A percentile compares a stretch with the other conserved stretches of the same genome.
These are phyloP conservation scores for Phalacrocorax brasilianus DNA, from an alignment of 2,113 vertebrate genomes.

Conservation along the genomic window DNA sequence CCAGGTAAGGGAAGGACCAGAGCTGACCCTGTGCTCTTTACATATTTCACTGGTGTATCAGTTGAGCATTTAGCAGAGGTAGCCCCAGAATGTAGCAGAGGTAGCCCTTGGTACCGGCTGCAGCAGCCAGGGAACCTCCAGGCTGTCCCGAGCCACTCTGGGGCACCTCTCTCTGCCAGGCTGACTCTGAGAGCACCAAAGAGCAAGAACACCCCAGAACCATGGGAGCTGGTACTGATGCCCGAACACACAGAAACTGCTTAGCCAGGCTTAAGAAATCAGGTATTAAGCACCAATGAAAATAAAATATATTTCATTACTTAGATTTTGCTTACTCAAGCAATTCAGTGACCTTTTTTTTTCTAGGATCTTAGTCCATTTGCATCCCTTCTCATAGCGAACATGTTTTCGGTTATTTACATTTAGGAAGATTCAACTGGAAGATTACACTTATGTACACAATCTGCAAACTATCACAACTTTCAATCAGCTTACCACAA, in stretches of 20 bases:
- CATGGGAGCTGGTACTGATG: neutral
- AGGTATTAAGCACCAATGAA: neutral
- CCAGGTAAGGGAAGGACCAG: neutral
- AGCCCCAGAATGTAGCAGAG: neutral
- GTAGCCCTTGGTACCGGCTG: rapidly evolving
- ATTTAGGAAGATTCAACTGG: neutral
- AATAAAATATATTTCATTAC: neutral
- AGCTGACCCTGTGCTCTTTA: neutral
- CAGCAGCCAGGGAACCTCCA: neutral
- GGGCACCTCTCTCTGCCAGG: neutral
- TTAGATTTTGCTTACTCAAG: neutral
- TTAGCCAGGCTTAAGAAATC: neutral
- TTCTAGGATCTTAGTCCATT: neutral
- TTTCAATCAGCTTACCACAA: neutral
- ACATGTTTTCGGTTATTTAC: neutral
- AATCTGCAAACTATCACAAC: neutral
- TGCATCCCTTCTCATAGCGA: neutral
- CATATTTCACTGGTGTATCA: rapidly evolving
- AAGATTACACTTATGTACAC: neutral
- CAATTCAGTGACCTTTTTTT: neutral
- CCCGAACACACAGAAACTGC: neutral
- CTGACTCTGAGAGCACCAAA: neutral
- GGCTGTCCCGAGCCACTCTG: neutral
- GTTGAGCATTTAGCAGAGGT: neutral
- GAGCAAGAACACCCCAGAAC: neutral